Base-by-base conservation (phyloP, 2,888 invertebrate genomes). In the Epistrophe eligans region DNA sequence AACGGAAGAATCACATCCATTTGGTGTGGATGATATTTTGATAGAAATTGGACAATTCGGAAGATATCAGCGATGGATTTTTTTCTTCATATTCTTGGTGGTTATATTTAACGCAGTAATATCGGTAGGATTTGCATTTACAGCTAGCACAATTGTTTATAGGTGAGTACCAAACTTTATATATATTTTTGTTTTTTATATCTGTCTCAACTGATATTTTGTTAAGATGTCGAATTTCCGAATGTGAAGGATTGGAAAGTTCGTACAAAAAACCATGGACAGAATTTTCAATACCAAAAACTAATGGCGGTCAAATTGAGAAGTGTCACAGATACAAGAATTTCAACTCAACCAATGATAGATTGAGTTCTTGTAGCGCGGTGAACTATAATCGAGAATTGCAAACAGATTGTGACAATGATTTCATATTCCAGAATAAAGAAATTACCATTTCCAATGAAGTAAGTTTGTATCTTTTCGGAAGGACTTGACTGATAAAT, bases 81-180 rank as follows among this genome's bases (percentile, higher is more conserved):
- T 95, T 88, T 89, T 93, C 45, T 91, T 96, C 70, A 94, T 96
- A n/a, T 93, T 95, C 80, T 79, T 96, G 11, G 95, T 95, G 6
- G 93, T 96, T 84, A 93, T 95, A 17, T 94, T 95, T 91, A 95
- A 95, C 5, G 95, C 95, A 0, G 94, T 95, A 87, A 95, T 94
- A 89, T 94, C 95, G 90, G 94, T 95, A 89, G 95, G 95, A 74
- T 96, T 95, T 90, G 95, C 96, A 77, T 96, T 96, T 91, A 95
- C 96, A 0, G 95, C 96, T 4, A 95, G 95, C 83, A 94, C 95
- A 79, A 93, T 96, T 32, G 94, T 95, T 15, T 95, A 96, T 93
- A 95, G 96, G 96, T 96, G 17, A 5, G 52, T 6, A 4, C 45
- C 0, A 24, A 2, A n/a, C 3, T 8, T 40, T 6, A 40, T 8